Percentiles rank a stretch among this genome's conserved stretches.
Evolutionary conservation across 2,113 vertebrate genomes (phyloP).

Genomic region (Isichthys henryi): DNA sequence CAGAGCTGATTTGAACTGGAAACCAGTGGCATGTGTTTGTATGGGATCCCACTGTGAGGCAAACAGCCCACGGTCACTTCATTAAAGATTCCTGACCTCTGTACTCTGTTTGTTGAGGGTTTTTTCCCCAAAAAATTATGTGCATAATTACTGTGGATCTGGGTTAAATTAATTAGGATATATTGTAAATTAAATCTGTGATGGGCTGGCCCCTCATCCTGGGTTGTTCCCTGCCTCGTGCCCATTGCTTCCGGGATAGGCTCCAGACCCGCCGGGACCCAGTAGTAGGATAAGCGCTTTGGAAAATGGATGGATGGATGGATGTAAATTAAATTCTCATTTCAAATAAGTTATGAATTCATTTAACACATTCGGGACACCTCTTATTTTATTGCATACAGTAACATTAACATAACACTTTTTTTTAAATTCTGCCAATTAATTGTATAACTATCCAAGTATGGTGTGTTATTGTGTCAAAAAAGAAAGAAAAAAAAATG

Average conservation of each 20-base stretch:
- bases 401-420: background rate
- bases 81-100: background rate
- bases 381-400: background rate
- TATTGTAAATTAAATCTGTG: background rate
- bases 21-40: background rate
- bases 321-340: background rate
- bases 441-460: background rate
- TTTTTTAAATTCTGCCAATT: background rate
- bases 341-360: background rate
- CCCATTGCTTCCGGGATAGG: too few species aligned
- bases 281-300: too few species aligned
- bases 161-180: background rate
- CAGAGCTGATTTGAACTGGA: background rate
- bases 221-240: too few species aligned
- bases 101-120: background rate
- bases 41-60: background rate
- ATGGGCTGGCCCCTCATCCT: too few species aligned
- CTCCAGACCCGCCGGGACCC: too few species aligned
- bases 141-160: background rate
- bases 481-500: background rate
- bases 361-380: background rate
- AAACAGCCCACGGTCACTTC: background rate
- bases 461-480: background rate
- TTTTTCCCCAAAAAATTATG: background rate
- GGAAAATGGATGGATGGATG: too few species aligned